A percentile compares a stretch with the other conserved stretches of the same genome.
Conservation (phyloP, 1,140 invertebrate genomes). For the Anadara kagoshimensis region DNA sequence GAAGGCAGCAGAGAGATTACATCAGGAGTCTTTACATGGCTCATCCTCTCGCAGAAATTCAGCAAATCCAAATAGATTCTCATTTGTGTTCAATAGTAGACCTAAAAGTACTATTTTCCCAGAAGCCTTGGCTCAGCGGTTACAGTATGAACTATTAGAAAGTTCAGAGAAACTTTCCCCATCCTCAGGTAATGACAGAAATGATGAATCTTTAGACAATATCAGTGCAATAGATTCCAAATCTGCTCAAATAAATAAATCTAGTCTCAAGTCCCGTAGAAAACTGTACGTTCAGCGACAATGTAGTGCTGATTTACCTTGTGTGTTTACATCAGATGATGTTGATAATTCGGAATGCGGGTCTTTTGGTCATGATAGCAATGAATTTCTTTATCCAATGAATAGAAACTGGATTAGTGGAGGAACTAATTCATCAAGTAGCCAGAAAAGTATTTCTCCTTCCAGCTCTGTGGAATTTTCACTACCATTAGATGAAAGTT, state of each 20-base stretch:
- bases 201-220: conserved; percentile 1
- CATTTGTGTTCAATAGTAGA: conserved; percentile 41
- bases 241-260: conserved; percentile 5
- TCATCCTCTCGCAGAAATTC: conserved; percentile 43
- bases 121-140: conserved; percentile 48
- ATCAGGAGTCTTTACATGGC: conserved; percentile 66
- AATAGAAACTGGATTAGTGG: too few species aligned
- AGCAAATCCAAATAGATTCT: conserved; percentile 33
- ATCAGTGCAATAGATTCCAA: conserved; percentile 11
- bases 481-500: too few species aligned
- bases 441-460: too few species aligned
- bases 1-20: conserved; percentile 64
- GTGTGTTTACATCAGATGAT: neutral
- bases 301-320: conserved; percentile 27
- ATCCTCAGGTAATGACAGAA: neutral
- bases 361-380: too few species aligned
- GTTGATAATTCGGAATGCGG: too few species aligned
- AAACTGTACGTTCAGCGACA: conserved; percentile 23
- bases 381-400: too few species aligned
- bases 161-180: conserved; percentile 2
- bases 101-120: conserved; percentile 58
- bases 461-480: too few species aligned
- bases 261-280: neutral
- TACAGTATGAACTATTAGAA: conserved; percentile 43
- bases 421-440: too few species aligned